Conservation (phyloP, 2,888 invertebrate species). For the Polyommatus icarus region DNA sequence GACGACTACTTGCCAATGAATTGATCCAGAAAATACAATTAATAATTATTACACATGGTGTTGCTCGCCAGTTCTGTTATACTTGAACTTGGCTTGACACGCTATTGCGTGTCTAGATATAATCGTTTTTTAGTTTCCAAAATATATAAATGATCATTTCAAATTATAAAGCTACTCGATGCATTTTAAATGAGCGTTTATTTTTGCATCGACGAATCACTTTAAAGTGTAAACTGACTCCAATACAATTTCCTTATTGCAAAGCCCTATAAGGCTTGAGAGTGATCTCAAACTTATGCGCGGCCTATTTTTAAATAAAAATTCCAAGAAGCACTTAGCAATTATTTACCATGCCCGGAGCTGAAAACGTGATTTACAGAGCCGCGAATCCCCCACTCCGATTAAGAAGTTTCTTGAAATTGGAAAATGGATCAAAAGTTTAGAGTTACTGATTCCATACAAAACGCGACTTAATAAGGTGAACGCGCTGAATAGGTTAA, state of each 20-base stretch:
- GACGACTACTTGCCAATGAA: constrained; percentile 63
- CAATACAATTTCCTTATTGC: no score
- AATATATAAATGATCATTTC: no score
- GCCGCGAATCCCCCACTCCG: constrained; percentile 13
- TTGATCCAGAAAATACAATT: constrained; percentile 36
- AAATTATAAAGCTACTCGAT: no score
- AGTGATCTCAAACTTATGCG: background rate
- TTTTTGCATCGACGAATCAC: no score
- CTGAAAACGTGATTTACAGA: constrained; percentile 23
- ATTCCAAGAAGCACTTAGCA: background rate
- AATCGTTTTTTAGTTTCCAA: background rate
- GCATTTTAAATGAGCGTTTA: no score
- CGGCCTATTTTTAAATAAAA: background rate
- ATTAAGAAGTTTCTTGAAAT: constrained; percentile 23
- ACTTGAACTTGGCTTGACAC: no score
- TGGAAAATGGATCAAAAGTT: constrained; percentile 30
- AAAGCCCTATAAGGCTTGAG: no score
- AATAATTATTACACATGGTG: no score
- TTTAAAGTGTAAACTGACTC: no score
- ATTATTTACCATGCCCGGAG: constrained; percentile 13
- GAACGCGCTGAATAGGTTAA: background rate
- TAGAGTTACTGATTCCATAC: constrained; percentile 20
- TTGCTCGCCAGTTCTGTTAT: no score
- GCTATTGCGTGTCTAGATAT: no score
- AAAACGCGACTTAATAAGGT: background rate